Conservation (phyloP, 2,888 invertebrate genomes). For the Tinea semifulvella region DNA sequence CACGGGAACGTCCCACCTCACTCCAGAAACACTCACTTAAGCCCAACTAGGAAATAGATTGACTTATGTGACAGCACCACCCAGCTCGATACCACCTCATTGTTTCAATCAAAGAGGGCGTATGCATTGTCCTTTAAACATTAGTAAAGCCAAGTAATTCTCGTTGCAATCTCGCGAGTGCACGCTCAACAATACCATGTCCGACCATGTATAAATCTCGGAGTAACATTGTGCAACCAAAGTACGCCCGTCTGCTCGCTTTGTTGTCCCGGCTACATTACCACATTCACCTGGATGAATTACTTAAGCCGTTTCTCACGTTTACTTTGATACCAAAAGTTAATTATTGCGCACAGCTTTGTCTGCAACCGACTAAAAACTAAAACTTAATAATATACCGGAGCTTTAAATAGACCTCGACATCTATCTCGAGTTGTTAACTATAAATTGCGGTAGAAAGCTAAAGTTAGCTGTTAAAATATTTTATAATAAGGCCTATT, state of each 20-base stretch:
- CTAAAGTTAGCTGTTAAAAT: not conserved
- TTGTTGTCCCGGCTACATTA: conserved; percentile 37
- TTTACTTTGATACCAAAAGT: conserved; percentile 2
- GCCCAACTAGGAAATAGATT: not conserved
- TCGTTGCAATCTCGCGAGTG: not conserved
- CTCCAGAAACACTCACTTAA: not conserved
- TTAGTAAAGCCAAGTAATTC: not conserved
- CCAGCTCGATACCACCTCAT: conserved; percentile 3
- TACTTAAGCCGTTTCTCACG: conserved; percentile 23
- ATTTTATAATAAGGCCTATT: conserved; percentile 2
- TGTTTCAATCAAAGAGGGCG: conserved; percentile 8
- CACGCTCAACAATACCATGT: conserved; percentile 27
- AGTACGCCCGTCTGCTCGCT: conserved; percentile 30
- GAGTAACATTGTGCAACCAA: conserved; percentile 33
- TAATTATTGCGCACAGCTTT: not conserved
- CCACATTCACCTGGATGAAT: conserved; percentile 34
- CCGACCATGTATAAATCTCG: conserved; percentile 28
- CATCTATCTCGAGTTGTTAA: not conserved
- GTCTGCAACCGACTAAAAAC: not conserved
- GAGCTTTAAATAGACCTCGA: not conserved
- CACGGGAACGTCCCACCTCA: not conserved
- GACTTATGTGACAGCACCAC: conserved; percentile 5
- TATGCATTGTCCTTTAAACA: conserved; percentile 1
- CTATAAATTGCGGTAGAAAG: conserved; percentile 3
- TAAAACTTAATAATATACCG: no score